phyloP scores from a whole-genome alignment of 2,797 vertebrate genomes.

The Etheostoma nigrum region DNA sequence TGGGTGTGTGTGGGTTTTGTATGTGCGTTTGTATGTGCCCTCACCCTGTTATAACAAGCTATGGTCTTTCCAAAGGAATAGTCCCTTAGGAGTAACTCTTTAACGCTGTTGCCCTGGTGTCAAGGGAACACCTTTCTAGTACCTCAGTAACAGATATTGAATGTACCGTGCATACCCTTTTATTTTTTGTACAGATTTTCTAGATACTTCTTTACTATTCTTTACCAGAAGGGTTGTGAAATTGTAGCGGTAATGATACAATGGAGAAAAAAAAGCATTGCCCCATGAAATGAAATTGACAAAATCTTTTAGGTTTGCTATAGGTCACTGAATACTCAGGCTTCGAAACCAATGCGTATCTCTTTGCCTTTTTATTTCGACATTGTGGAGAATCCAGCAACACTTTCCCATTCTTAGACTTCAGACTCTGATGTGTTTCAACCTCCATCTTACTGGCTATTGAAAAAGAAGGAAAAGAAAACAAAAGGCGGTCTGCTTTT shows the following conservation, averaged over 20 bases:
- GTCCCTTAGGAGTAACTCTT: constrained; percentile 81
- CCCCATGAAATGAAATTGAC: constrained; percentile 68
- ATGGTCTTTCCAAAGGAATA: constrained; percentile 83
- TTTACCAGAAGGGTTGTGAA: constrained; percentile 79
- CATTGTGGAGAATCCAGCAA: constrained; percentile 73
- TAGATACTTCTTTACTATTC: constrained; percentile 82
- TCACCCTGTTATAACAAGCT: constrained; percentile 73
- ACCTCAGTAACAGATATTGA: constrained; percentile 93
- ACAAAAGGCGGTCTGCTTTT: constrained; percentile 66
- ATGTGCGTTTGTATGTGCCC: constrained; percentile 36
- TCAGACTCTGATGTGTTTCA: constrained; percentile 51
- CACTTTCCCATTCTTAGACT: constrained; percentile 47
- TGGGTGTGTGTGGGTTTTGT: not conserved
- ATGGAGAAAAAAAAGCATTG: constrained; percentile 39
- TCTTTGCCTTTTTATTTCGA: constrained; percentile 61
- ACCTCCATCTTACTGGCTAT: constrained; percentile 57
- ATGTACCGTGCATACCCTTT: constrained; percentile 88
- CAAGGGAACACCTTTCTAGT: constrained; percentile 88
- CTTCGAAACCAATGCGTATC: constrained; percentile 66
- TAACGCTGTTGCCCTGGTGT: constrained; percentile 83
- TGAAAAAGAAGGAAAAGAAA: constrained; percentile 39
- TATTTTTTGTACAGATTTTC: constrained; percentile 87
- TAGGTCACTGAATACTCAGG: constrained; percentile 78
- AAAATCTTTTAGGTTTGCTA: constrained; percentile 59
- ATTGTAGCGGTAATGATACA: constrained; percentile 78